Conservation (phyloP, 1,140 invertebrate genomes). For the Eupeodes corollae region DNA sequence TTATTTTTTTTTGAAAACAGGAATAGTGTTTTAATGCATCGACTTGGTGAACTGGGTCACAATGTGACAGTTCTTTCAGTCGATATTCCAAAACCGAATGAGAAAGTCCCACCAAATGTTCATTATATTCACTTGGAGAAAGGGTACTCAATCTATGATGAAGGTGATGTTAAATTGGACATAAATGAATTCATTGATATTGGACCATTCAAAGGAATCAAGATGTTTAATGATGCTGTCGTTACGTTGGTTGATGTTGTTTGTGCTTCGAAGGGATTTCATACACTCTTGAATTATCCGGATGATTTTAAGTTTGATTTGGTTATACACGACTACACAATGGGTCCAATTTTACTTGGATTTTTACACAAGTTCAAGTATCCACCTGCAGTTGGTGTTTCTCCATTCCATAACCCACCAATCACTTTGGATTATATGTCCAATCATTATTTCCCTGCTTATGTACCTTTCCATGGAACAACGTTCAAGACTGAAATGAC, state of each 20-base stretch:
- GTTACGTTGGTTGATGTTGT: slow-evolving; percentile 12
- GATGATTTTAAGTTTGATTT: slow-evolving; percentile 11
- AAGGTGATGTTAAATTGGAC: neutral
- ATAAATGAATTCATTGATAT: slow-evolving; percentile 1
- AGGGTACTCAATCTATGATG: neutral
- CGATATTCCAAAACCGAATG: neutral
- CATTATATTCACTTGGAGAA: slow-evolving; percentile 5
- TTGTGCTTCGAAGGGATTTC: slow-evolving; percentile 1
- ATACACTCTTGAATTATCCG: neutral
- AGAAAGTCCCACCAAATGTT: neutral
- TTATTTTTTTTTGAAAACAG: neutral
- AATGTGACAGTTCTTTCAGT: slow-evolving; percentile 1
- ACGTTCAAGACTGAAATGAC: slow-evolving; percentile 14
- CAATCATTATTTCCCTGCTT: slow-evolving; percentile 17
- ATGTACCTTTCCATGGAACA: slow-evolving; percentile 14
- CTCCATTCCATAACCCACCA: slow-evolving; percentile 15
- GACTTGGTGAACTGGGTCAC: slow-evolving; percentile 18
- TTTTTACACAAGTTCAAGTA: neutral
- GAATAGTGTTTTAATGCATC: slow-evolving; percentile 11
- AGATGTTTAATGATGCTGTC: slow-evolving; percentile 18
- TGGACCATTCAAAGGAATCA: slow-evolving; percentile 11
- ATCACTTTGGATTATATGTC: slow-evolving; percentile 7
- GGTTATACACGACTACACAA: slow-evolving; percentile 22
- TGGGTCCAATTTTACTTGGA: slow-evolving; percentile 8
- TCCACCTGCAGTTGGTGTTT: slow-evolving; percentile 19